Percentiles rank a stretch among this genome's conserved stretches.
Evolutionary conservation across 1,140 invertebrate species (phyloP).

Genomic region (Liolophura sinensis): DNA sequence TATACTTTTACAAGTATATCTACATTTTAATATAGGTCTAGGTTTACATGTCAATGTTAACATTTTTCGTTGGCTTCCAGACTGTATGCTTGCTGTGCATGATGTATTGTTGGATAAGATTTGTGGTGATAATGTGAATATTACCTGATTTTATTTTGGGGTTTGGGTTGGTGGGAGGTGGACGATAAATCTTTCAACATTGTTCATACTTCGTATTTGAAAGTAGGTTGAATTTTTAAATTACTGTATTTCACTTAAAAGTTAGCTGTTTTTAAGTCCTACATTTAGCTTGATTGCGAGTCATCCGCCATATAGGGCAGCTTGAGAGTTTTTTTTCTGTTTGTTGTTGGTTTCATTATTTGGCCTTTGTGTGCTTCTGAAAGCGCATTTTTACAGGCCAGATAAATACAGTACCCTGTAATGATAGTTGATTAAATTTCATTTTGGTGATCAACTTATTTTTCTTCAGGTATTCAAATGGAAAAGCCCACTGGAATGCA

Average conservation of each 20-base stretch:
- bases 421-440: background rate
- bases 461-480: conserved; percentile 45
- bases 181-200: too few relatives aligned
- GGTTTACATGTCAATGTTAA: background rate
- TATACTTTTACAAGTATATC: background rate
- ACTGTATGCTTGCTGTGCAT: background rate
- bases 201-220: too few relatives aligned
- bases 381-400: background rate
- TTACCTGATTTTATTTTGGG: too few relatives aligned
- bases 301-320: conserved; percentile 1
- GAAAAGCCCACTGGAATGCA: conserved; percentile 40
- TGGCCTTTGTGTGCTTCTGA: background rate
- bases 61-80: background rate
- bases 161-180: too few relatives aligned
- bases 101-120: background rate
- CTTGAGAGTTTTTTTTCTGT: background rate
- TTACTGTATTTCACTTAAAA: too few relatives aligned
- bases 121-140: background rate
- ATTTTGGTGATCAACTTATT: conserved; percentile 9
- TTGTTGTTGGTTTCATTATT: background rate
- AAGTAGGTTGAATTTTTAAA: too few relatives aligned
- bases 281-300: background rate
- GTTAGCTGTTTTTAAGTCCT: too few relatives aligned
- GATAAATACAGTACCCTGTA: background rate
- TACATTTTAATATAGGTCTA: background rate